Evolutionary conservation across 2,113 vertebrate species (phyloP).

Genomic region (Dermatemys mawii): DNA sequence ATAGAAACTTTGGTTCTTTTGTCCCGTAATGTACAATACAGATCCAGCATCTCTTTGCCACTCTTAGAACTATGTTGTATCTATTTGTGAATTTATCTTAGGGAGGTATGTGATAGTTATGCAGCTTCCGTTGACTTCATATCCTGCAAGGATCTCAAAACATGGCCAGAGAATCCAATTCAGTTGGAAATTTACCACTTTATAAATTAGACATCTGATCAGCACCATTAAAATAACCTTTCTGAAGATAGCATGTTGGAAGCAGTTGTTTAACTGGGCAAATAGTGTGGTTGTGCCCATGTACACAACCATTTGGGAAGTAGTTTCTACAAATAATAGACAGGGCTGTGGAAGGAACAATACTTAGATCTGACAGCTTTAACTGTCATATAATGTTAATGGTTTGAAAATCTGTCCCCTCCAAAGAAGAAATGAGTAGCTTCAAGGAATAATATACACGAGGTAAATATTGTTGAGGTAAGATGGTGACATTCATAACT

Average conservation of each 20-base stretch:
- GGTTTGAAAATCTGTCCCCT: constrained; percentile 47
- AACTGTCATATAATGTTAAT: constrained; percentile 36
- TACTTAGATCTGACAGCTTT: constrained; percentile 18
- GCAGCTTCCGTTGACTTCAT: neutral
- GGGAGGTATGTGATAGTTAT: fast-evolving
- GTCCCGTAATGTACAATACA: neutral
- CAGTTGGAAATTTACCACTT: neutral
- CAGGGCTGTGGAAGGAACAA: constrained; percentile 36
- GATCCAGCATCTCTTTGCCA: neutral
- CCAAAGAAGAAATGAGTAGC: constrained; percentile 8
- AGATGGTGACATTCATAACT: neutral
- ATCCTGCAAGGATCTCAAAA: neutral
- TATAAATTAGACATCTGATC: neutral
- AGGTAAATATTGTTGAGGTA: neutral
- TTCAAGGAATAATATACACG: constrained; percentile 7
- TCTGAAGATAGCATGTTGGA: neutral
- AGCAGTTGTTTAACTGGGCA: constrained; percentile 7
- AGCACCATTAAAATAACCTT: neutral
- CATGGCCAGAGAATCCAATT: neutral
- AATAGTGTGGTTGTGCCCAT: neutral
- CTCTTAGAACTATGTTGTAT: neutral
- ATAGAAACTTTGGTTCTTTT: neutral
- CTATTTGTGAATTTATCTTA: neutral
- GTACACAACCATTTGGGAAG: constrained; percentile 20
- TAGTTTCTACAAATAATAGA: constrained; percentile 38